phyloP scores from a whole-genome alignment of 2,888 invertebrate genomes.

The Argynnis bischoffii region DNA sequence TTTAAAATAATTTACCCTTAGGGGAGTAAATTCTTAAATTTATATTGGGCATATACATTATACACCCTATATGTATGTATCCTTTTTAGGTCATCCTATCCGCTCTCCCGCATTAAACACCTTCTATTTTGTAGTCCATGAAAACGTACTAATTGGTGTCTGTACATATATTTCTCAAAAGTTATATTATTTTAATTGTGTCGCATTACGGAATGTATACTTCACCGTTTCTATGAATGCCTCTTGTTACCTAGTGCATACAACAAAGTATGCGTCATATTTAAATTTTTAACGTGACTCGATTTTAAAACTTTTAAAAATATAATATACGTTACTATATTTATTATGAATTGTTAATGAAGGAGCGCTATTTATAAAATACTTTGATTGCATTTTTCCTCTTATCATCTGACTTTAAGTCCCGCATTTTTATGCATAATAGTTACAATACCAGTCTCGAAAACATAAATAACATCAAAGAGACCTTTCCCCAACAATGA shows the following conservation, averaged over 20 bases:
- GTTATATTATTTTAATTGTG: conserved; percentile 48
- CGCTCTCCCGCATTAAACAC: too few relatives aligned
- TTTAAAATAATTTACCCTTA: too few relatives aligned
- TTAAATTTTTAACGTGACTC: neutral
- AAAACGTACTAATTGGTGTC: too few relatives aligned
- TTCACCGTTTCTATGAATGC: conserved; percentile 41
- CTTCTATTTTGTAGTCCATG: too few relatives aligned
- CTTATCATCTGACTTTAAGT: neutral
- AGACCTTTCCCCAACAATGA: conserved; percentile 27
- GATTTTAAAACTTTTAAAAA: neutral
- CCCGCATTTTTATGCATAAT: conserved; percentile 9
- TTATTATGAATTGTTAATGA: conserved; percentile 33
- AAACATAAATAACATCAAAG: conserved; percentile 20
- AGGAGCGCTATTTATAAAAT: too few relatives aligned
- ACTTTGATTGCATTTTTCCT: neutral
- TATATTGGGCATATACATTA: too few relatives aligned
- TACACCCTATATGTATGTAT: too few relatives aligned
- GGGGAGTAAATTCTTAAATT: too few relatives aligned
- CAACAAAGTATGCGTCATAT: neutral
- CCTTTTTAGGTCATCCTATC: too few relatives aligned
- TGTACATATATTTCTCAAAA: conserved; percentile 48
- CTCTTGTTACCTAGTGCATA: conserved; percentile 5
- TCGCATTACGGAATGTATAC: conserved; percentile 48
- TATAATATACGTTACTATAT: conserved; percentile 36
- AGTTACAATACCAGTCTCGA: conserved; percentile 13